phyloP scores from a whole-genome alignment of 1,140 invertebrate genomes.

The Lepidostoma basale region DNA sequence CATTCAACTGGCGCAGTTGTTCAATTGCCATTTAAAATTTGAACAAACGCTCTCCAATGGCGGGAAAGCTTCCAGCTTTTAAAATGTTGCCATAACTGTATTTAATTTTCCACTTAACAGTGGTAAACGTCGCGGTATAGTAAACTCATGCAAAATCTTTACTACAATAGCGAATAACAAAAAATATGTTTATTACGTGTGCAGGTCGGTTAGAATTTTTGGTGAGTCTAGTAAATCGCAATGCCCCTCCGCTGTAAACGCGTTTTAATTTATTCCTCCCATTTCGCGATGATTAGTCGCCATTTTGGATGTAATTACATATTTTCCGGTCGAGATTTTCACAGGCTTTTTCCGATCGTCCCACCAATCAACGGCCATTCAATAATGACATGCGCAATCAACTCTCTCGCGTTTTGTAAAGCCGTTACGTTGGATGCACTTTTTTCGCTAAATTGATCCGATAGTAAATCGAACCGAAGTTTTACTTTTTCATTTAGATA shows the following conservation, averaged over 20 bases:
- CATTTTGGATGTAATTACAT: slow-evolving; percentile 33
- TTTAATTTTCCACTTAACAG: no score
- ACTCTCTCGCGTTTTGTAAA: slow-evolving; percentile 1
- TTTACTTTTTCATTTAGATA: no score
- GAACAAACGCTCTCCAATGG: slow-evolving; percentile 32
- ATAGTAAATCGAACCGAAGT: slow-evolving; percentile 2
- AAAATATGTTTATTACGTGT: no score
- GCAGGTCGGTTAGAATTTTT: no score
- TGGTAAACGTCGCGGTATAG: no score
- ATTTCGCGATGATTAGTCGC: slow-evolving; percentile 22
- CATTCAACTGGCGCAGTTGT: slow-evolving; percentile 12
- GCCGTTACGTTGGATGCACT: slow-evolving; percentile 15
- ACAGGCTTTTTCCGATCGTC: slow-evolving; percentile 20
- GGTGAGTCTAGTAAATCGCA: neutral
- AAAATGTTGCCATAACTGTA: no score
- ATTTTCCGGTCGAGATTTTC: slow-evolving; percentile 14
- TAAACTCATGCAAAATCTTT: no score
- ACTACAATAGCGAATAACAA: no score
- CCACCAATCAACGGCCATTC: slow-evolving; percentile 38
- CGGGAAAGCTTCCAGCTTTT: slow-evolving; percentile 27
- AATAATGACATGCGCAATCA: slow-evolving; percentile 31
- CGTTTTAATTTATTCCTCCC: slow-evolving; percentile 39
- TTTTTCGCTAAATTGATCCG: slow-evolving; percentile 20
- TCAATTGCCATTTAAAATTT: slow-evolving; percentile 35
- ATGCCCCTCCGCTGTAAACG: slow-evolving; percentile 15